Base-by-base conservation (phyloP, 2,888 invertebrate species). In the Andrena bucephala region DNA sequence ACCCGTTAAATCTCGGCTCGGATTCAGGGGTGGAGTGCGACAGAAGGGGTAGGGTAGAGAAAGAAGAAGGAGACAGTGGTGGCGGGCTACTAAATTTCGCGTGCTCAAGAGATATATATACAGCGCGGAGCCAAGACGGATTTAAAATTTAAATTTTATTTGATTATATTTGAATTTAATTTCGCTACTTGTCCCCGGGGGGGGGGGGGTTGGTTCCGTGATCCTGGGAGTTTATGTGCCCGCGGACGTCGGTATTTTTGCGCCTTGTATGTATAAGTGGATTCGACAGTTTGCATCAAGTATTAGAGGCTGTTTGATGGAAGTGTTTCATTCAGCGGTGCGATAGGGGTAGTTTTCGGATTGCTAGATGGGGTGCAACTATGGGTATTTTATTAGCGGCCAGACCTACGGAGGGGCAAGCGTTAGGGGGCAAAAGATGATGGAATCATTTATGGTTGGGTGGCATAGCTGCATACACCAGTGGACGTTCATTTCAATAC, bases 131-230 rank as follows among this genome's bases (percentile, higher is more conserved):
- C 87, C 90, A 89, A 89, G 88, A 85, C 89, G 84, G 91, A 94
- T 94, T 94, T 94, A 92, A 94, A 94, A 93, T 94, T 94, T 92
- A 94, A 93, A 94, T 94, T 94, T 94, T 94, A 94, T 94, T 94
- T 94, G 94, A 94, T 94, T 94, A 94, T 93, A 94, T 94, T 94
- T 94, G 93, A 94, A 94, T 94, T 93, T 93, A 93, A 94, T 94
- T 89, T 84, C 87, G 88, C 88, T 88, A 87, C 88, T 85, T 85
- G 87, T 86, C 71, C 81, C 91, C 67, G 74, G 66, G 71, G 69
- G 85, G 86, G 74, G 66, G 71, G 69, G 85, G 86, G 85, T 82
- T 86, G 80, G 84, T 62, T 77, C 36, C 71, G 66, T 70, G 75
- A 81, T 74, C 70, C 62, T 48, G 29, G 42, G 67, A 69, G 65